Conservation (phyloP, 2,888 invertebrate genomes). For the Neoaliturus tenellus region DNA sequence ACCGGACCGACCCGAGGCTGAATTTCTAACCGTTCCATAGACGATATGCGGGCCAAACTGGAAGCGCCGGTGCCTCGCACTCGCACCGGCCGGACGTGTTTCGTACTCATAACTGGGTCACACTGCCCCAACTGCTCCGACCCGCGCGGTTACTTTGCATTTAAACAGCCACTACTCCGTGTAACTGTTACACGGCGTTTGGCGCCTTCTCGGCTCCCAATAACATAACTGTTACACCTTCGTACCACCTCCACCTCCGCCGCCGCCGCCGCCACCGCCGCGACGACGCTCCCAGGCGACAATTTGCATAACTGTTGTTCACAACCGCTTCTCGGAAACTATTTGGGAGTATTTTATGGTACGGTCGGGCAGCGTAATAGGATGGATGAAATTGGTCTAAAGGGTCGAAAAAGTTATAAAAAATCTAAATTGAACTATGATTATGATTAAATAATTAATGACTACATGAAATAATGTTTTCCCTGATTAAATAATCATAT, state of each 20-base stretch:
- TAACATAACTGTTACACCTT: neutral
- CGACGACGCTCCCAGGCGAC: neutral
- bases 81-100: neutral
- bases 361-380: too few species aligned
- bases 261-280: neutral
- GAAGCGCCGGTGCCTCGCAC: neutral
- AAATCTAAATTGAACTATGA: too few species aligned
- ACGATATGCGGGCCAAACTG: neutral
- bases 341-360: too few species aligned
- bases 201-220: neutral
- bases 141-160: constrained; percentile 21
- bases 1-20: neutral
- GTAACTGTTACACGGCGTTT: constrained; percentile 19
- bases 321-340: too few species aligned
- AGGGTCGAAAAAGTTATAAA: too few species aligned
- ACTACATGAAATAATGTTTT: too few species aligned
- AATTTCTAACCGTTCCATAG: neutral
- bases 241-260: neutral
- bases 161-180: constrained; percentile 8
- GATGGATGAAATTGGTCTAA: too few species aligned
- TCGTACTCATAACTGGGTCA: constrained; percentile 33
- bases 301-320: neutral
- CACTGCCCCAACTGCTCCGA: neutral
- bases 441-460: too few species aligned
- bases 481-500: too few species aligned